Evolutionary conservation across 1,140 invertebrate genomes (phyloP).

Genomic region (Aricia agestis): DNA sequence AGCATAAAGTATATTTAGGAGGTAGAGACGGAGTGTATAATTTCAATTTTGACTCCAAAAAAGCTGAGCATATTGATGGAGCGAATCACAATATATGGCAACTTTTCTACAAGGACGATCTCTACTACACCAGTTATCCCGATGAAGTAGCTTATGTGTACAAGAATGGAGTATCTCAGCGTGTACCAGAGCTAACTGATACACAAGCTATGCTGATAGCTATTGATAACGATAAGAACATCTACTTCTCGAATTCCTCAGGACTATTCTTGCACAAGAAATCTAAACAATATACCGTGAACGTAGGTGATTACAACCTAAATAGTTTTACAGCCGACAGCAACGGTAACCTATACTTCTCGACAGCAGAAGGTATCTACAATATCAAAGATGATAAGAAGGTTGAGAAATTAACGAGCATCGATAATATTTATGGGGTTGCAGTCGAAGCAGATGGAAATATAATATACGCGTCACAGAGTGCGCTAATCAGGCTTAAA

Average conservation of each 20-base stretch:
- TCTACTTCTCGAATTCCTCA: slow-evolving; percentile 45
- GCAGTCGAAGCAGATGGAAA: slow-evolving; percentile 39
- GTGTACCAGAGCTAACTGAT: slow-evolving; percentile 37
- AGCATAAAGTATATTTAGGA: slow-evolving; percentile 43
- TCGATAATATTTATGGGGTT: slow-evolving; percentile 37
- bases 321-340: slow-evolving; percentile 45
- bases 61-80: slow-evolving; percentile 30
- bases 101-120: slow-evolving; percentile 47
- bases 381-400: slow-evolving; percentile 34
- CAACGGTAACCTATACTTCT: slow-evolving; percentile 46
- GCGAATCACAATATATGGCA: slow-evolving; percentile 48
- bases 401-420: slow-evolving; percentile 25
- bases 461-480: slow-evolving; percentile 40
- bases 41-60: slow-evolving; percentile 41
- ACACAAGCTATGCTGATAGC: slow-evolving; percentile 42
- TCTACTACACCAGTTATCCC: slow-evolving; percentile 50
- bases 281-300: slow-evolving; percentile 15
- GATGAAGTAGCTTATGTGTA: slow-evolving; percentile 39
- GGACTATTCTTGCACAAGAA: slow-evolving; percentile 38
- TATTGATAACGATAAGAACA: slow-evolving; percentile 38
- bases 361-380: slow-evolving; percentile 43
- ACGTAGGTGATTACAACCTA: slow-evolving; percentile 37
- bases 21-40: slow-evolving; percentile 46
- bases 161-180: slow-evolving; percentile 29
- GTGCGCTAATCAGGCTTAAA: slow-evolving; percentile 36